Evolutionary conservation across 2,113 vertebrate species (phyloP).

Genomic region (Malurus alboscapulatus): DNA sequence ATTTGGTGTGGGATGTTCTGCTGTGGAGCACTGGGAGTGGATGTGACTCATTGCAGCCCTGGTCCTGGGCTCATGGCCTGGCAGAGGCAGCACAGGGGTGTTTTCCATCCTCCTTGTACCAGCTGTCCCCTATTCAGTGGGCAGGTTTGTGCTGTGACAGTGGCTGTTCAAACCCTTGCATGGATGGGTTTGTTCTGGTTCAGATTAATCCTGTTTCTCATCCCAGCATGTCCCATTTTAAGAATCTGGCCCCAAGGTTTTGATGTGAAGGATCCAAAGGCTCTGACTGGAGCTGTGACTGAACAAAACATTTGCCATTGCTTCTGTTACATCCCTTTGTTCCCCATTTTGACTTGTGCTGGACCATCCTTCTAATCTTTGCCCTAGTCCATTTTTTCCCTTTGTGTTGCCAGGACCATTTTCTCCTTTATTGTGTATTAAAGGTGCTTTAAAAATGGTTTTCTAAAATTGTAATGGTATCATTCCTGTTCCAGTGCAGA

Average conservation of each 20-base stretch:
- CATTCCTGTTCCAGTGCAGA: not conserved
- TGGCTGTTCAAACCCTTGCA: not conserved
- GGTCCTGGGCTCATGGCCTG: not conserved
- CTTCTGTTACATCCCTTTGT: not conserved
- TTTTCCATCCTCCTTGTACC: not conserved
- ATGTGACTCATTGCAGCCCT: not conserved
- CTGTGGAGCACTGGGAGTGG: not conserved
- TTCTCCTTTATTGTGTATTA: not conserved
- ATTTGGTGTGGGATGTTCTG: fast-evolving
- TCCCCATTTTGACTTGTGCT: not conserved
- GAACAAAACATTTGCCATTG: not conserved
- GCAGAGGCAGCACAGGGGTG: not conserved
- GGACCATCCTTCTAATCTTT: not conserved
- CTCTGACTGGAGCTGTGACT: not conserved
- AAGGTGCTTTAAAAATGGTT: not conserved
- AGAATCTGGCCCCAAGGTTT: not conserved
- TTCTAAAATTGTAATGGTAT: not conserved
- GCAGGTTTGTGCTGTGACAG: not conserved
- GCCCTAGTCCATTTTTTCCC: not conserved
- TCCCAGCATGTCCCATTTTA: not conserved
- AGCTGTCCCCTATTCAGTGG: not conserved
- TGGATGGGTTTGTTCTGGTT: not conserved
- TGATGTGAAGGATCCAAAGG: not conserved
- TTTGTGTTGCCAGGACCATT: not conserved
- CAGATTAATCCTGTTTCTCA: not conserved